Conservation (phyloP, 2,797 vertebrate genomes). For the Fistularia tabacaria region DNA sequence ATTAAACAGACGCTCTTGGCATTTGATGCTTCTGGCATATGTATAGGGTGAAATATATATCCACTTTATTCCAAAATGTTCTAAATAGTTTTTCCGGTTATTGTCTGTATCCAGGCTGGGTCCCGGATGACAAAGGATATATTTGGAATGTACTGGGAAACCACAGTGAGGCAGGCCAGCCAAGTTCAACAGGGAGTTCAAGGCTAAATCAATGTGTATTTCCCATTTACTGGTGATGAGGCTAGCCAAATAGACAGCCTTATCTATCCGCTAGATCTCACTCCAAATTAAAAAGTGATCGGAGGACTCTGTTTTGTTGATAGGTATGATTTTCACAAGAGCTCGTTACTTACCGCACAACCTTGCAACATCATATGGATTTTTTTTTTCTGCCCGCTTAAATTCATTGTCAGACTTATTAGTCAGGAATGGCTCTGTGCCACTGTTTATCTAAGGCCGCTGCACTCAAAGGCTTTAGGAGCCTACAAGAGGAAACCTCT, state of each 20-base stretch:
- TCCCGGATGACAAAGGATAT: constrained; percentile 56
- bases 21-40: constrained; percentile 66
- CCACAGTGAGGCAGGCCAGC: constrained; percentile 61
- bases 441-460: constrained; percentile 68
- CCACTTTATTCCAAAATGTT: constrained; percentile 73
- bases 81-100: constrained; percentile 76
- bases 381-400: constrained; percentile 40
- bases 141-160: constrained; percentile 72
- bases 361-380: constrained; percentile 49
- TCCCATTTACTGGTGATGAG: constrained; percentile 66
- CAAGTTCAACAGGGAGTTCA: constrained; percentile 77
- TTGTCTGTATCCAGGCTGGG: constrained; percentile 67
- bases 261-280: constrained; percentile 44
- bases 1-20: constrained; percentile 64
- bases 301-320: constrained; percentile 44
- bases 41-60: constrained; percentile 72
- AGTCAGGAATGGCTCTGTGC: constrained; percentile 54
- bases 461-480: constrained; percentile 61
- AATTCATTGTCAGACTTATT: constrained; percentile 64
- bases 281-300: constrained; percentile 55
- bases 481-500: constrained; percentile 55
- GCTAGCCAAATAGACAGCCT: constrained; percentile 60
- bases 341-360: constrained; percentile 50
- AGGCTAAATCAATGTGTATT: constrained; percentile 76
- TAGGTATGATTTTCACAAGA: constrained; percentile 57